Evolutionary conservation across 2,113 vertebrate genomes (phyloP), one percentile per base, ranked within the genome.

Genomic region (Todiramphus chloris): DNA sequence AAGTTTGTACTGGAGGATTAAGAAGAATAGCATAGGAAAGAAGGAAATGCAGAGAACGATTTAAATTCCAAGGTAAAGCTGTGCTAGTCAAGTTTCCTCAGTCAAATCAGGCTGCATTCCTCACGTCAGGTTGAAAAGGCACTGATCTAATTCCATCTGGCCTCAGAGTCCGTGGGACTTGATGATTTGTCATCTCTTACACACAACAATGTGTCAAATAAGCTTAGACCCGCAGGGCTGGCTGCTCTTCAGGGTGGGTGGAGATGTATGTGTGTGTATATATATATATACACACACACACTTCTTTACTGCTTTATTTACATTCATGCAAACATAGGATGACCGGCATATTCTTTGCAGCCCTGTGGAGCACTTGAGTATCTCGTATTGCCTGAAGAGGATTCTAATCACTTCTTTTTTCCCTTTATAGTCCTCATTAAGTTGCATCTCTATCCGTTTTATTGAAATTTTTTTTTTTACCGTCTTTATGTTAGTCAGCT

Each of bases 1-100:
- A 58, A 93, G 67, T 67, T 97, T 94, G 77, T 92, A 59, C 39
- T 70, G 87, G 31, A 90, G n/a, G 59, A 97, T 96, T 81, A 82
- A 89, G 91, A 96, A 87, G 75, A 43, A 93, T 93, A 11, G 28
- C 20, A 3, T 24, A 74, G 82, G 51, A 76, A 64, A 90, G 82
- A 83, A 94, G n/a, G 68, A 92, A 88, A 64, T 48, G 24, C 53
- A 70, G 31, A 44, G 77, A 53, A 76, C 77, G 75, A 92, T 93
- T 89, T 90, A 53, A 97, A 96, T 90, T 96, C 70, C 56, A 70
- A 48, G 80, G 73, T 78, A 60, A 76, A 75, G 50, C 73, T 91
- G 86, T 37, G 76, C 60, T 31, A 75, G 63, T 87, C 59, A 92
- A 53, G 44, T 93, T 79, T 96, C 39, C 30, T 83, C 17, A 35